These are phyloP conservation scores for Aurelia coerulea DNA, from an alignment of 30 jellyfish, hydroid and myxozoan genomes.

Conservation along the genomic window DNA sequence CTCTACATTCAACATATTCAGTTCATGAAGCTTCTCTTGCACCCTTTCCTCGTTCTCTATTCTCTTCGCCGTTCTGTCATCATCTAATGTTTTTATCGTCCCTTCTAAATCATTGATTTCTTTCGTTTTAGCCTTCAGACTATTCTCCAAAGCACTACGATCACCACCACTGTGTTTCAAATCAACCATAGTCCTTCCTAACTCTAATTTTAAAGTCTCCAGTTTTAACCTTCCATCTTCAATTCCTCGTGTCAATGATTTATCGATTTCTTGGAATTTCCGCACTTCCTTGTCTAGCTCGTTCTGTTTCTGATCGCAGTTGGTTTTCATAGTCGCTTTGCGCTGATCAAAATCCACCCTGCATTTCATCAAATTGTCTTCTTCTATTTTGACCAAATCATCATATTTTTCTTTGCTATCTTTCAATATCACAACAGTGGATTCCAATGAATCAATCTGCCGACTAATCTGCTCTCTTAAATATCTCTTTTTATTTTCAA, in stretches of 20 bases:
- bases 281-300: conserved; percentile 48
- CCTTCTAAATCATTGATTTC: conserved; percentile 62
- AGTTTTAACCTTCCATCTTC: conserved; percentile 55
- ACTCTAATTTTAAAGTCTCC: conserved; percentile 68
- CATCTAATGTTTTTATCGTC: conserved; percentile 50
- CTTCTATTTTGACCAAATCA: conserved; percentile 53
- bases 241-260: conserved; percentile 34
- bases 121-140: conserved; percentile 24
- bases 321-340: conserved; percentile 28
- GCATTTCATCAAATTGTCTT: conserved; percentile 39
- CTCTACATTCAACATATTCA: conserved; percentile 66
- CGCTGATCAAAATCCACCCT: conserved; percentile 65
- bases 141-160: conserved; percentile 17
- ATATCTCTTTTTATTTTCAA: conserved; percentile 37
- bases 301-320: conserved; percentile 45
- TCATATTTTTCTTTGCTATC: conserved; percentile 59
- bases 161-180: conserved; percentile 42
- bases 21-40: conserved; percentile 61
- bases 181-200: conserved; percentile 58
- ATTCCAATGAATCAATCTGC: conserved; percentile 49
- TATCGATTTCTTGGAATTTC: conserved; percentile 39
- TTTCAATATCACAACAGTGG: conserved; percentile 57
- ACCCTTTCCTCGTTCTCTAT: conserved; percentile 76
- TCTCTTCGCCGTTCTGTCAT: conserved; percentile 53
- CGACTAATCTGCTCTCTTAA: conserved; percentile 42